phyloP scores from a whole-genome alignment of 2,797 vertebrate species.

The Dendrocincla tyrannina region DNA sequence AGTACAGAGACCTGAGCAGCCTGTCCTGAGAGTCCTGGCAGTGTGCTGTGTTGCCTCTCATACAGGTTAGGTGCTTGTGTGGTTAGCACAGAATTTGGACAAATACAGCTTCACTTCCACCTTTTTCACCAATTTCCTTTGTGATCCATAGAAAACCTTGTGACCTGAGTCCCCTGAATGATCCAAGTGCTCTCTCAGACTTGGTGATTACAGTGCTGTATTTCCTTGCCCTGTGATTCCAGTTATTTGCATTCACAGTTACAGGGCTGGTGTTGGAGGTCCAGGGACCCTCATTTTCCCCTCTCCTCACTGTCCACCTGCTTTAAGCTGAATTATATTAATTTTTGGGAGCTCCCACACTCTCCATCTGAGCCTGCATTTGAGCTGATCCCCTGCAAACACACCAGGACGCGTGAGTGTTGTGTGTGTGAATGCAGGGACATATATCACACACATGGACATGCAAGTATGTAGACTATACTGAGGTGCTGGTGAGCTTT shows the following conservation, averaged over 20 bases:
- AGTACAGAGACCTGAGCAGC: not conserved
- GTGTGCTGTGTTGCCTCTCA: not conserved
- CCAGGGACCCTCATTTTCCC: not conserved
- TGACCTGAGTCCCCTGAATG: not conserved
- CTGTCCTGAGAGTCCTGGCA: not conserved
- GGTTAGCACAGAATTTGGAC: not conserved
- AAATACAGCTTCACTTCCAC: not conserved
- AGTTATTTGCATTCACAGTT: not conserved
- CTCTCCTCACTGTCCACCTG: not conserved
- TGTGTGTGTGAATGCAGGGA: not conserved
- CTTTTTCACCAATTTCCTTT: not conserved
- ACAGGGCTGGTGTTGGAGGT: not conserved
- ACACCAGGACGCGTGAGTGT: rapidly evolving
- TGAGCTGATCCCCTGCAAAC: not conserved
- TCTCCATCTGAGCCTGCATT: not conserved
- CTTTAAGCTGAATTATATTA: not conserved
- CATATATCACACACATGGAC: rapidly evolving
- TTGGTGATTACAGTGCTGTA: rapidly evolving
- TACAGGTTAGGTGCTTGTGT: not conserved
- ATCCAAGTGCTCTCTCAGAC: rapidly evolving
- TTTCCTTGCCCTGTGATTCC: rapidly evolving
- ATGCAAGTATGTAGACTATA: not conserved
- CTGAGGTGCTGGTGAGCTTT: not conserved
- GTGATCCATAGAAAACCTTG: not conserved
- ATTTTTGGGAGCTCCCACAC: not conserved